Conservation (phyloP, 2,113 vertebrate genomes). For the Boulengeromyrus knoepffleri region DNA sequence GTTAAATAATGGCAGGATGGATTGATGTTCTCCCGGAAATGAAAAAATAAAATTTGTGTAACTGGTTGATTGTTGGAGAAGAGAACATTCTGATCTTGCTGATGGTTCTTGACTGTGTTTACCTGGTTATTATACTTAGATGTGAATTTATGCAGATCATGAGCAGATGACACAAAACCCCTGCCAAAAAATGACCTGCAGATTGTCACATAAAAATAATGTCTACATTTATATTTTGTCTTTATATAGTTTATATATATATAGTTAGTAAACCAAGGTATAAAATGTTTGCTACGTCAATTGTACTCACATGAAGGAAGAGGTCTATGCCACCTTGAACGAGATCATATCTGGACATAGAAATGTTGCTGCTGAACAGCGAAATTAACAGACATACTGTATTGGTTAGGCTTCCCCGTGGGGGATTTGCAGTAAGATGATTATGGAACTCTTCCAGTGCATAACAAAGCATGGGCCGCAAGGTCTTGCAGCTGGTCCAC, state of each 20-base stretch:
- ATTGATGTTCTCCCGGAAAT: not conserved
- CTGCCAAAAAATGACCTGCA: not conserved
- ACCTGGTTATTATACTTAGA: constrained; percentile 13
- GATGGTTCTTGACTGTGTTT: not conserved
- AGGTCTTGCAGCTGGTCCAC: not conserved
- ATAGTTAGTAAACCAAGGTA: not conserved
- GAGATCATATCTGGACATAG: not conserved
- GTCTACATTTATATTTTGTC: not conserved
- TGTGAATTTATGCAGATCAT: not conserved
- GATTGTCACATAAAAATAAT: not conserved
- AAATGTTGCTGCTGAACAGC: not conserved
- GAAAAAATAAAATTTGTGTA: not conserved
- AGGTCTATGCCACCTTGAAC: not conserved
- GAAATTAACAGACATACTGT: not conserved
- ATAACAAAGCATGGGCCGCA: constrained; percentile 19
- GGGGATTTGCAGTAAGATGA: not conserved
- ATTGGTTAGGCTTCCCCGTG: not conserved
- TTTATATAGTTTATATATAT: not conserved
- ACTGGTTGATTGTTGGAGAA: not conserved
- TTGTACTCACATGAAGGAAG: not conserved
- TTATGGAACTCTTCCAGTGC: constrained; percentile 35
- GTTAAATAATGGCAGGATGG: not conserved
- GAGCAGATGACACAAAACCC: not conserved
- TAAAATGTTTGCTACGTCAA: not conserved
- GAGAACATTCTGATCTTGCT: not conserved